Conservation (phyloP, 2,797 vertebrate species). For the Leptoclinus maculatus region DNA sequence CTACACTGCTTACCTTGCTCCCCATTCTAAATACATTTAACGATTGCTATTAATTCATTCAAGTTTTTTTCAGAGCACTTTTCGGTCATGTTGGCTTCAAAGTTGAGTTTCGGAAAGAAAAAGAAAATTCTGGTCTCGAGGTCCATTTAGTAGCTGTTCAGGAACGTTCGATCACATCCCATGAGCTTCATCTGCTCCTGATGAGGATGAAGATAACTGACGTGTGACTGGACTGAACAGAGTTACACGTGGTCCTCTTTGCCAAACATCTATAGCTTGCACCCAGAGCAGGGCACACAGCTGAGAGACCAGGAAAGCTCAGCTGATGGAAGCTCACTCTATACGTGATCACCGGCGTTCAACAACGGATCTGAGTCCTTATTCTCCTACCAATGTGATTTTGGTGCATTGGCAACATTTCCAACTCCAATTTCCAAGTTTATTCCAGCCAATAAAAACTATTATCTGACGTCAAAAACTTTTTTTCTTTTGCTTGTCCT, state of each 20-base stretch:
- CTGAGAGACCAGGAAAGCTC: conserved; percentile 4
- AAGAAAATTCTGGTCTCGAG: neutral
- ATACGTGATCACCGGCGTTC: neutral
- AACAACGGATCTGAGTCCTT: conserved; percentile 27
- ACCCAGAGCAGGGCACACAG: neutral
- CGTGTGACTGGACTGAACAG: neutral
- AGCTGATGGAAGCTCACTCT: neutral
- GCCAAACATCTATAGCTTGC: neutral
- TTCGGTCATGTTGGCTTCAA: neutral
- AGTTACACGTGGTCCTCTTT: neutral
- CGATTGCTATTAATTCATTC: neutral
- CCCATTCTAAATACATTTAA: neutral
- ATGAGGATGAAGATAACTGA: neutral
- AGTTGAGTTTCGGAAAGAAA: too few relatives aligned
- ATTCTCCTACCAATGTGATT: conserved; percentile 7
- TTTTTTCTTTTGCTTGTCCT: conserved; percentile 3
- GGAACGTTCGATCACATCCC: neutral
- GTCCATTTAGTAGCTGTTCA: neutral
- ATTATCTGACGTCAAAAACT: neutral
- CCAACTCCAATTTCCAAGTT: conserved; percentile 1
- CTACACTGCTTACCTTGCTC: neutral
- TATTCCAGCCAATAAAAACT: conserved; percentile 1
- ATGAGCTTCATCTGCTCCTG: neutral
- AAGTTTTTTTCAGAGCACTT: neutral
- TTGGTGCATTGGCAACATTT: conserved; percentile 1